These are phyloP conservation scores for Brachionus rubens DNA, from an alignment of 1,140 invertebrate genomes.

Conservation along the genomic window DNA sequence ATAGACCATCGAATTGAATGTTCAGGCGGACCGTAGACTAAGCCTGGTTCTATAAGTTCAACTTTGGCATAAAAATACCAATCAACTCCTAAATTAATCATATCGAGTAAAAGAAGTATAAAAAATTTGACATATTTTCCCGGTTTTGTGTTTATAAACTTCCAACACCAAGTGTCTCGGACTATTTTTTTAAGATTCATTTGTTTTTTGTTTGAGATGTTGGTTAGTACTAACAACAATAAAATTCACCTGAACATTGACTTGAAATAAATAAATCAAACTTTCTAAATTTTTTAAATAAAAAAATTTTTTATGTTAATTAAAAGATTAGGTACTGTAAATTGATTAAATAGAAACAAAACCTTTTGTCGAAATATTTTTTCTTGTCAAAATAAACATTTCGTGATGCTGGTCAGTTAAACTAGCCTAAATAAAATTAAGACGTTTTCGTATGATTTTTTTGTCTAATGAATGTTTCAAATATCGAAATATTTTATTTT, in stretches of 20 bases:
- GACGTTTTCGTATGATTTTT: too few species aligned
- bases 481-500: background rate
- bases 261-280: too few species aligned
- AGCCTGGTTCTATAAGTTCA: background rate
- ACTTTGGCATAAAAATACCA: slow-evolving; percentile 31
- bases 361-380: too few species aligned
- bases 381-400: too few species aligned
- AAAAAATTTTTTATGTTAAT: background rate
- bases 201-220: too few species aligned
- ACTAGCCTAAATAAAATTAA: too few species aligned
- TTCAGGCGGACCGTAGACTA: slow-evolving; percentile 11
- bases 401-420: too few species aligned
- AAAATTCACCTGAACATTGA: too few species aligned
- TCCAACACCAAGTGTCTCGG: slow-evolving; percentile 3
- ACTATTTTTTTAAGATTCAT: slow-evolving; percentile 20
- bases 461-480: too few species aligned
- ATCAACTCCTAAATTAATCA: slow-evolving; percentile 4
- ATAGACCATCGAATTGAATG: background rate
- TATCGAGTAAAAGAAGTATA: slow-evolving; percentile 2
- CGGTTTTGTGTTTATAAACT: slow-evolving; percentile 16
- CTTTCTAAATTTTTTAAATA: background rate
- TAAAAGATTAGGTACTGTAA: too few species aligned
- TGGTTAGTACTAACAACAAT: too few species aligned
- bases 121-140: slow-evolving; percentile 41
- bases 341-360: too few species aligned